Conservation (phyloP, 2,797 vertebrate species). For the Darevskia nairensis region DNA sequence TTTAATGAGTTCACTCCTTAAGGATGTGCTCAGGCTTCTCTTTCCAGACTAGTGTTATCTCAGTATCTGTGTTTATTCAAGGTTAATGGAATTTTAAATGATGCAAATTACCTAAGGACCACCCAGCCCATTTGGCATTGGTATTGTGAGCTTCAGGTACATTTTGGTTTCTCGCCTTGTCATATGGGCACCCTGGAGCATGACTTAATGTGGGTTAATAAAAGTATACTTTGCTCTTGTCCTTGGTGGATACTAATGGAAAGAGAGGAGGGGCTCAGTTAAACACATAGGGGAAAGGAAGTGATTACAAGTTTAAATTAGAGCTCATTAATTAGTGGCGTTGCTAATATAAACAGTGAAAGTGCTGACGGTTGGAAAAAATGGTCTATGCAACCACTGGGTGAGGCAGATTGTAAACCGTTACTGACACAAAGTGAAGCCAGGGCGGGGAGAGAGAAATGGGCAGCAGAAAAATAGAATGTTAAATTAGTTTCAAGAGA, state of each 20-base stretch:
- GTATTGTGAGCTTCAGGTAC: constrained; percentile 20
- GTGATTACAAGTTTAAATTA: constrained; percentile 61
- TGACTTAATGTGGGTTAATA: constrained; percentile 54
- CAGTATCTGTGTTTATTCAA: constrained; percentile 8
- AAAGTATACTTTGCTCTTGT: constrained; percentile 39
- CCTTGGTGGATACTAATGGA: constrained; percentile 47
- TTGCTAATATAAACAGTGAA: constrained; percentile 62
- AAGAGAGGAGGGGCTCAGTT: constrained; percentile 11
- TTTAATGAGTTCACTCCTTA: constrained; percentile 30
- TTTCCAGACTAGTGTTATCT: not conserved
- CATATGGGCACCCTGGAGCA: constrained; percentile 38
- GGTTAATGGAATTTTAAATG: constrained; percentile 11
- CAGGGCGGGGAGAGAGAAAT: constrained; percentile 16
- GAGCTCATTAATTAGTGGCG: constrained; percentile 67
- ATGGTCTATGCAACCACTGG: constrained; percentile 7
- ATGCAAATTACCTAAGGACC: constrained; percentile 31
- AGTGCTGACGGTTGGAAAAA: constrained; percentile 45
- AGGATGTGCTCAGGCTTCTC: not conserved
- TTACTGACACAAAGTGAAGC: constrained; percentile 63
- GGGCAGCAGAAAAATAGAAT: constrained; percentile 75
- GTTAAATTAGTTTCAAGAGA: constrained; percentile 84
- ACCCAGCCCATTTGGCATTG: not conserved
- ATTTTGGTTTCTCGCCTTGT: constrained; percentile 32
- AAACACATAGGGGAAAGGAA: constrained; percentile 60
- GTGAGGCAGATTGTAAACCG: constrained; percentile 47